Conservation (phyloP, 2,797 vertebrate genomes). For the Ispidina picta region DNA sequence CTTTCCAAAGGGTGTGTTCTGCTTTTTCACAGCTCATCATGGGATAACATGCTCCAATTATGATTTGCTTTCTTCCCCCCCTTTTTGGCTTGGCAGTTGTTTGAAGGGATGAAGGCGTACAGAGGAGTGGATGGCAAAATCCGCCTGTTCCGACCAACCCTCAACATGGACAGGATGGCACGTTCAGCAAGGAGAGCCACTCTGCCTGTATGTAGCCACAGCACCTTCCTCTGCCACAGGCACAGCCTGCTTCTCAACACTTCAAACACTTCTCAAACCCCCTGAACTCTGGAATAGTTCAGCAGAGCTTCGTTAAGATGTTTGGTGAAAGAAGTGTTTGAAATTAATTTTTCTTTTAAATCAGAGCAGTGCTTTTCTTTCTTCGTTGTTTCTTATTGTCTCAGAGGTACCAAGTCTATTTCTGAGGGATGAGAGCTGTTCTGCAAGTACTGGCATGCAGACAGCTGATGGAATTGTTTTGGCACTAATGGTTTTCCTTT, state of each 20-base stretch:
- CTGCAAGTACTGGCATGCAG: not conserved
- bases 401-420: not conserved
- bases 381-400: not conserved
- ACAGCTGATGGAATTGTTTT: not conserved
- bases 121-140: slow-evolving; percentile 85
- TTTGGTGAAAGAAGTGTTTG: not conserved
- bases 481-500: not conserved
- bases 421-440: not conserved
- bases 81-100: slow-evolving; percentile 78
- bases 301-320: not conserved
- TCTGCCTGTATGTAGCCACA: slow-evolving; percentile 82
- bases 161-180: slow-evolving; percentile 90
- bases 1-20: not conserved
- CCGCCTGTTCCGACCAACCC: slow-evolving; percentile 87
- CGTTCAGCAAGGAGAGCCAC: slow-evolving; percentile 83
- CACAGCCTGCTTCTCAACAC: not conserved
- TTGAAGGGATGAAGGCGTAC: slow-evolving; percentile 91
- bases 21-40: not conserved
- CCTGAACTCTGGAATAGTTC: not conserved
- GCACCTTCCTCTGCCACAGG: not conserved
- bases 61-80: not conserved
- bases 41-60: not conserved
- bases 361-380: not conserved
- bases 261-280: not conserved
- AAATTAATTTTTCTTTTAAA: not conserved